phyloP scores from a whole-genome alignment of 2,888 invertebrate species.

The Gastrophysa polygoni region DNA sequence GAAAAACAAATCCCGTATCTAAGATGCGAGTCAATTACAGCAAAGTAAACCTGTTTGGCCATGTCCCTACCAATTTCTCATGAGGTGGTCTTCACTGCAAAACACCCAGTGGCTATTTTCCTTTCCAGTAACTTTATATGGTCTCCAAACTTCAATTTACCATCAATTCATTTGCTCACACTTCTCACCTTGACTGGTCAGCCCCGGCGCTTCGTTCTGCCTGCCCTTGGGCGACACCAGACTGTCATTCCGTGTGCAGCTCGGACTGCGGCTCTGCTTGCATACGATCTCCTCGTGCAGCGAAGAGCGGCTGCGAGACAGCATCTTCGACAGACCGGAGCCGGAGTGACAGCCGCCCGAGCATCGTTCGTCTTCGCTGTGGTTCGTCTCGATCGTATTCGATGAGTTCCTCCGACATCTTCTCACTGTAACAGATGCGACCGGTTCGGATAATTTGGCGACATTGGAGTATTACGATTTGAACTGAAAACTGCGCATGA shows the following conservation, averaged over 20 bases:
- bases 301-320: conserved; percentile 64
- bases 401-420: conserved; percentile 45
- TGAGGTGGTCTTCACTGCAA: background rate
- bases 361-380: conserved; percentile 58
- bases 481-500: no score
- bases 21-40: no score
- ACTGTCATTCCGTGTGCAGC: conserved; percentile 52
- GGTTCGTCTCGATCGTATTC: conserved; percentile 40
- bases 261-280: conserved; percentile 44
- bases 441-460: no score
- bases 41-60: background rate
- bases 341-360: conserved; percentile 44
- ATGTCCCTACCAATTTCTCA: background rate
- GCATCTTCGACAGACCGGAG: conserved; percentile 61
- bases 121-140: background rate
- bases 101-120: background rate
- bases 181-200: conserved; percentile 32
- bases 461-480: no score
- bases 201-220: conserved; percentile 57
- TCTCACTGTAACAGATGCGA: background rate
- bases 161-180: no score
- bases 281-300: conserved; percentile 53
- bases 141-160: no score
- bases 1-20: background rate
- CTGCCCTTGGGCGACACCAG: conserved; percentile 44